Evolutionary conservation across 1,140 invertebrate genomes (phyloP), one percentile per base, ranked within the genome.

Genomic region (Megathymus violae): DNA sequence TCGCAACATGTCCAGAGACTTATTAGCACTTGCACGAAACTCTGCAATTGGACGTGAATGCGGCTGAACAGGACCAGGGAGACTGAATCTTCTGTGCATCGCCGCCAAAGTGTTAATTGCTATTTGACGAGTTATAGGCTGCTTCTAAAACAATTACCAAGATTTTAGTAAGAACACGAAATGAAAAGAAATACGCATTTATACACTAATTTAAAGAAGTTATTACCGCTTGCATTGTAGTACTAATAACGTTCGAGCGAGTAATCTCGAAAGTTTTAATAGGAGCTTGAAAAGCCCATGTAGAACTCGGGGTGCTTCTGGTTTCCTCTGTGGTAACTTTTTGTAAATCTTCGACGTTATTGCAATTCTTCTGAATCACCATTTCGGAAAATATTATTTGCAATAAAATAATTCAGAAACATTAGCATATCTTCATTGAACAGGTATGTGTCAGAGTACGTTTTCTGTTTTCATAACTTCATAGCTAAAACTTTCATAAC

Each of bases 1-100:
- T 54, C 95, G 78, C 14, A 97, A 74, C 46, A 96, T 91, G 78
- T 96, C 95, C 36, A 96, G 83, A 4, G 95, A 95, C 85, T 96
- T 96, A 44, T 94, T 92, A 13, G 95, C 92, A 82, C 93, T 94
- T 4, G 93, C 88, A 70, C 82, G 82, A 74, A 85, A 92, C 78
- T 86, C 91, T 16, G 83, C 91, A 62, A 89, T 89, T 10, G 91
- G 91, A 68, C 92, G 88, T 10, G 91, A 92, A 71, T 89, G 87
- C 15, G 89, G 92, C 65, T 92, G 91, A 0, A 92, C 89, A 48
- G 91, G 87, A 7, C 91, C 86, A 47, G 90, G 91, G 1, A 93
- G 79, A 74, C 93, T 93, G 65, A 93, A 91, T 25, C 91, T 71
- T 64, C 91, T 71, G 59, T 93, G 92, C 84, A 93, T 92, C 6